Conservation (phyloP, 1,140 invertebrate species). For the Brachionus rubens region DNA sequence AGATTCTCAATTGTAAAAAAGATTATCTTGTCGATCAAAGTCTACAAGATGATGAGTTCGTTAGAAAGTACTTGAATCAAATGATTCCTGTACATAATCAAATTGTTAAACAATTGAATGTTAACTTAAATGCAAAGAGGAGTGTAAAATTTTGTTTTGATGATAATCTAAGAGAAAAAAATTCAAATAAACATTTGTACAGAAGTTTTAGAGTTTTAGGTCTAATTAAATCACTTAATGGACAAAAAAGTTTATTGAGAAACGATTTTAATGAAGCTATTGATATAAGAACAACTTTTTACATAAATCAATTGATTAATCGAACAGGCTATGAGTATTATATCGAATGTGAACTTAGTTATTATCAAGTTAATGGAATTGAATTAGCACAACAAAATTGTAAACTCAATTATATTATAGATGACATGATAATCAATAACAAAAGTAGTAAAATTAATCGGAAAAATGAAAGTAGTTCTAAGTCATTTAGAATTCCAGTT, state of each 20-base stretch:
- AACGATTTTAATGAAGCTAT: neutral
- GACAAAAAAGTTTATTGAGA: neutral
- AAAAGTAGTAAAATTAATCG: no score
- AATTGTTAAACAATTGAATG: neutral
- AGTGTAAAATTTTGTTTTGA: no score
- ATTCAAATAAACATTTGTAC: constrained; percentile 4
- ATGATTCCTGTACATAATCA: constrained; percentile 10
- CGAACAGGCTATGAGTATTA: neutral
- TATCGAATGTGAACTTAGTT: constrained; percentile 34
- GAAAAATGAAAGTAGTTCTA: no score
- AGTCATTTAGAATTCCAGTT: no score
- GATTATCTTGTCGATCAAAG: neutral
- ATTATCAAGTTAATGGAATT: neutral
- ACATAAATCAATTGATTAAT: neutral
- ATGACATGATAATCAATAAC: neutral
- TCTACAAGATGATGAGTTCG: neutral
- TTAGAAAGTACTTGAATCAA: neutral
- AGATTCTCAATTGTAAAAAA: neutral
- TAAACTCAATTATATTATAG: neutral
- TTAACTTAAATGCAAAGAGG: neutral
- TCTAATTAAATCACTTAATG: neutral
- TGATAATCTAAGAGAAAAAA: neutral
- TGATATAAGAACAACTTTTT: constrained; percentile 1
- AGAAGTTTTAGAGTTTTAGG: constrained; percentile 33
- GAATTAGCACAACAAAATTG: neutral